phyloP scores from a whole-genome alignment of 2,888 invertebrate species.

The Habroteleia sp. region DNA sequence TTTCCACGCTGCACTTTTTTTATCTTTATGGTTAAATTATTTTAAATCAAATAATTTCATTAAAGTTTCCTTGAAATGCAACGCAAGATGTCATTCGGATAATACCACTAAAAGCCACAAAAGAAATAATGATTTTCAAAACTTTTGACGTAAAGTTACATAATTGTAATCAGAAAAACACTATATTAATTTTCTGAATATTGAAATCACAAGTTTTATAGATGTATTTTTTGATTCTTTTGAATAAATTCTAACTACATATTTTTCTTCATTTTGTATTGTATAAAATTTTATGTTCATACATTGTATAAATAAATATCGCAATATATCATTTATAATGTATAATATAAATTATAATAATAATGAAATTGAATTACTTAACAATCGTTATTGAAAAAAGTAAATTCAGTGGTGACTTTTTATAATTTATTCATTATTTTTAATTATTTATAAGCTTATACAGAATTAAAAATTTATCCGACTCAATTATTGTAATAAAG shows the following conservation, averaged over 20 bases:
- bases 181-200: no score
- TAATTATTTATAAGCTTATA: constrained; percentile 14
- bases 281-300: no score
- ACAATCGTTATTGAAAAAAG: no score
- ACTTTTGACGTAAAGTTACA: neutral
- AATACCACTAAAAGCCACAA: neutral
- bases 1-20: constrained; percentile 37
- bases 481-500: neutral
- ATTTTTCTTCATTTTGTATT: no score
- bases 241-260: no score
- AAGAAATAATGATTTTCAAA: constrained; percentile 1
- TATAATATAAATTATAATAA: no score
- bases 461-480: constrained; percentile 16
- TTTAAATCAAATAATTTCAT: constrained; percentile 57
- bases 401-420: no score
- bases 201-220: no score
- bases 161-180: constrained; percentile 6
- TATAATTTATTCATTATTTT: constrained; percentile 6
- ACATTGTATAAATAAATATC: no score
- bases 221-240: no score
- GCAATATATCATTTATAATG: no score
- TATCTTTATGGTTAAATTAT: constrained; percentile 50
- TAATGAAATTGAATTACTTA: no score
- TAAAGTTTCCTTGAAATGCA: constrained; percentile 34
- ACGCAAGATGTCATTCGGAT: constrained; percentile 37